Evolutionary conservation across 2,888 invertebrate species (phyloP), one percentile per base, ranked within the genome.

Genomic region (Tenthredo mesomela): DNA sequence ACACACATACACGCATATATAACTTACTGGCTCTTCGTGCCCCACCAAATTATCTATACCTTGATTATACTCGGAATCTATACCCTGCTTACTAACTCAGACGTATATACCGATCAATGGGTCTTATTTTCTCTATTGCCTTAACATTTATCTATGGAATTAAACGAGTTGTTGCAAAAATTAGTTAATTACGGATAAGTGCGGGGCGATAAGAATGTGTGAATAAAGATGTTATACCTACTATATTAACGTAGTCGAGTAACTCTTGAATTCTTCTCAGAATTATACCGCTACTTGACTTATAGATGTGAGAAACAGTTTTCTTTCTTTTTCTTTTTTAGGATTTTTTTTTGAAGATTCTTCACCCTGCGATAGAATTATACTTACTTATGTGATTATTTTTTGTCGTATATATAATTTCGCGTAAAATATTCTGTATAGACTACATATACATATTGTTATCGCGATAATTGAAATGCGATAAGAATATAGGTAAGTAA

Each of bases 381-480:
- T 7, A 54, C 6, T n/a, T 54, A 54, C n/a, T n/a, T n/a, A n/a
- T 54, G n/a, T 0, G 61, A 25, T 25, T 10, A 61, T 61, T 61
- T 61, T 21, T 61, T 61, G 54, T 54, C 54, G n/a, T n/a, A 54
- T 18, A 50, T 50, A 54, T 37, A 54, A 5, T n/a, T 54, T 50
- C n/a, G n/a, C n/a, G n/a, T n/a, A n/a, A n/a, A n/a, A n/a, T n/a
- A n/a, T 50, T 50, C 18, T 6, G n/a, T 50, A 50, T 50, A 50
- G 50, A 61, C 61, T 10, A 61, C 21, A 37, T 37, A 25, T n/a
- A n/a, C 0, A 37, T 37, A 25, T 61, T 25, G 33, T 18, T 67
- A 61, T 80, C 61, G 80, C 80, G 80, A 80, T 80, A 80, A 58
- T 80, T 40, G 80, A 80, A 21, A 12, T 7, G 21, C 61, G 80